Evolutionary conservation across 2,888 invertebrate species (phyloP).

Genomic region (Drosophila tanythrix): DNA sequence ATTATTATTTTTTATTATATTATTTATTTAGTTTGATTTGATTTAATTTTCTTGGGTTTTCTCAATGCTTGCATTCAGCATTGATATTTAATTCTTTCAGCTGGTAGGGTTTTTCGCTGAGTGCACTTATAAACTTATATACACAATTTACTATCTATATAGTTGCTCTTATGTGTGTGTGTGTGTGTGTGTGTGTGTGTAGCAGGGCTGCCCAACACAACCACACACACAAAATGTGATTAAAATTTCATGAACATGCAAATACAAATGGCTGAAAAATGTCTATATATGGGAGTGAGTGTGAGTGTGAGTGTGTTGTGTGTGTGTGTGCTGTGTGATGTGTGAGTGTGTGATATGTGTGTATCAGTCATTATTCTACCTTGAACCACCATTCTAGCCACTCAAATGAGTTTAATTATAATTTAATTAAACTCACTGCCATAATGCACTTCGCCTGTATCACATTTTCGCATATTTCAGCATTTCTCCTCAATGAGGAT

Average conservation of each 20-base stretch:
- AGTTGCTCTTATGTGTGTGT: neutral
- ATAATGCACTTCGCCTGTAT: constrained; percentile 78
- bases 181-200: neutral
- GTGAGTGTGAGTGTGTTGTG: constrained; percentile 1
- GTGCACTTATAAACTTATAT: neutral
- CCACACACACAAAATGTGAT: constrained; percentile 48
- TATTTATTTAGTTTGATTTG: neutral
- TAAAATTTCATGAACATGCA: constrained; percentile 55
- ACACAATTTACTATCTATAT: neutral
- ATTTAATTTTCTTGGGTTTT: too few relatives aligned
- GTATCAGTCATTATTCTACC: constrained; percentile 13
- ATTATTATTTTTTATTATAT: neutral
- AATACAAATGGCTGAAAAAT: constrained; percentile 34
- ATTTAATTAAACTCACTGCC: constrained; percentile 76
- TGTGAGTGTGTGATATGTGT: neutral
- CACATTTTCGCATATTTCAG: constrained; percentile 48
- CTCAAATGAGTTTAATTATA: constrained; percentile 78
- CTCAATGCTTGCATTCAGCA: too few relatives aligned
- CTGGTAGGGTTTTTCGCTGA: neutral
- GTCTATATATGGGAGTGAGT: neutral
- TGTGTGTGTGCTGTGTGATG: constrained; percentile 11
- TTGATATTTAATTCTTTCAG: neutral
- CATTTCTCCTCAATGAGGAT: constrained; percentile 18
- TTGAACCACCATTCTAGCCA: constrained; percentile 15
- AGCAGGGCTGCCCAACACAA: constrained; percentile 11